Conservation (phyloP, 1,140 invertebrate genomes). For the Bombyx mori region ASM3026992v2 NC_085128.1:3752001-3752500, state of each 20-base stretch:
- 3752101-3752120: slow-evolving; percentile 76
- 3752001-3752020: slow-evolving; percentile 80
- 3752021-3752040: slow-evolving; percentile 81
- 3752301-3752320: slow-evolving; percentile 76
- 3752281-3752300: slow-evolving; percentile 82
- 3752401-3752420: slow-evolving; percentile 78
- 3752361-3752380: slow-evolving; percentile 41
- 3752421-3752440: slow-evolving; percentile 79
- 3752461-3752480: slow-evolving; percentile 32
- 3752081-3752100: slow-evolving; percentile 78
- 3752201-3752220: slow-evolving; percentile 82
- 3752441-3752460: slow-evolving; percentile 51
- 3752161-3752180: slow-evolving; percentile 77
- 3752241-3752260: slow-evolving; percentile 89
- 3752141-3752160: slow-evolving; percentile 77
- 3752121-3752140: slow-evolving; percentile 77
- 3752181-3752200: slow-evolving; percentile 79
- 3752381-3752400: slow-evolving; percentile 60
- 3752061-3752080: slow-evolving; percentile 68
- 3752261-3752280: slow-evolving; percentile 88
- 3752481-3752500: slow-evolving; percentile 57
- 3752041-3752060: slow-evolving; percentile 72
- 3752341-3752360: slow-evolving; percentile 72
- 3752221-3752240: slow-evolving; percentile 84
- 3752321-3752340: slow-evolving; percentile 75